Evolutionary conservation across 2,888 invertebrate genomes (phyloP), one percentile per base, ranked within the genome.

Genomic region (Ypsolopha sequella): DNA sequence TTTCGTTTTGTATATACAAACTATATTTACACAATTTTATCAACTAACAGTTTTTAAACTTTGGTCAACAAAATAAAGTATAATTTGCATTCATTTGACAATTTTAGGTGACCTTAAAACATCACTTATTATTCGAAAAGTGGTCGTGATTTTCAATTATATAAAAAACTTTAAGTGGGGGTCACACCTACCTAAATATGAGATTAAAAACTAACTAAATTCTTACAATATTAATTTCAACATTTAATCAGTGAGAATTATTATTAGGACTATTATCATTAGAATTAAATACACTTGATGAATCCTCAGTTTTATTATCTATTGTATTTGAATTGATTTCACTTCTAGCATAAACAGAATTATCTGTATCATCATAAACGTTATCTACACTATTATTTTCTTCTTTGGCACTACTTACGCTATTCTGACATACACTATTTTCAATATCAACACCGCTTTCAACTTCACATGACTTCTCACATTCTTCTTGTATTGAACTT

Each of bases 271-370:
- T 81, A 56, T 77, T 68, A 58, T 81, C 74, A 59, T 75, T 75
- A 53, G 75, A 68, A 64, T 62, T 65, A 60, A 57, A 61, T 58
- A 67, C 52, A 65, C 65, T 71, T 52, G 66, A 53, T 75, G 70
- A 24, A 54, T 55, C 57, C 4, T 24, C 24, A 24, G 2, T 24
- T 24, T 63, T 71, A 36, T 61, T 60, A 54, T 79, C 76, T 58
- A 78, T 73, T 51, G 77, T 56, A 66, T 86, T 85, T 10, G 77
- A 85, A 70, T 85, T 85, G 39, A 82, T 85, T 68, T 81, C 85
- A 66, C 77, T 74, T 59, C 70, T 74, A 50, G 65, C 65, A 53
- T 66, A 67, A 44, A 63, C 56, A 36, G 41, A 41, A 53, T 66
- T 67, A 58, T 71, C 71, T 59, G 62, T 64, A 55, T 60, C 58